A percentile compares a stretch with the other conserved stretches of the same genome.
Conservation (phyloP, 2,113 vertebrate species). For the Tachysurus vachellii region DNA sequence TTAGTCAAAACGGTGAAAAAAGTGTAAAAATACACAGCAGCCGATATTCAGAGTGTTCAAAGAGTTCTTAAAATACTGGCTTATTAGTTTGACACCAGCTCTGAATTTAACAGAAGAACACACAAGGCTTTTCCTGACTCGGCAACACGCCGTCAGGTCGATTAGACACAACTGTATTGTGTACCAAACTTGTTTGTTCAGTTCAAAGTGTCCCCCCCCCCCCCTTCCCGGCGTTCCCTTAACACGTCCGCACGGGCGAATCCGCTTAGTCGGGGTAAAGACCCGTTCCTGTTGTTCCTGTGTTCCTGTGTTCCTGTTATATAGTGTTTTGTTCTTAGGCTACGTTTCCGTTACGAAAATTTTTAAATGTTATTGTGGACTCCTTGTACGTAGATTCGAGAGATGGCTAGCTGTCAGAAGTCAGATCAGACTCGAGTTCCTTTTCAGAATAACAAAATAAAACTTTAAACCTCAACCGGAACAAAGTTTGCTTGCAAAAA, state of each 20-base stretch:
- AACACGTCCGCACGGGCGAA: neutral
- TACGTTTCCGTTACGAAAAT: no score
- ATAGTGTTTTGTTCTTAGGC: no score
- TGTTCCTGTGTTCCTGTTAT: no score
- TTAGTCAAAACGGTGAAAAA: neutral
- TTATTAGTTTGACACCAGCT: constrained; percentile 26
- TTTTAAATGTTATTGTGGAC: neutral
- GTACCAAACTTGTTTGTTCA: neutral
- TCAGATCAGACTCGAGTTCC: neutral
- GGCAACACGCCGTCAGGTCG: neutral
- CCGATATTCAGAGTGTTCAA: neutral
- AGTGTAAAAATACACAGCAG: neutral
- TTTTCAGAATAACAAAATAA: neutral
- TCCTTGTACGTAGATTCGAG: neutral
- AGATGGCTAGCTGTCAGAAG: neutral
- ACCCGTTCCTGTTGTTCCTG: no score
- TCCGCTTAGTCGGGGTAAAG: neutral
- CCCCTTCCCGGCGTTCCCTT: neutral
- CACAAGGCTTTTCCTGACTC: neutral
- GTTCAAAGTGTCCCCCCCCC: neutral
- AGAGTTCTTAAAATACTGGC: neutral
- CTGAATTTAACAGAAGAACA: neutral
- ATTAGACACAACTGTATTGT: neutral
- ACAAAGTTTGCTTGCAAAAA: neutral
- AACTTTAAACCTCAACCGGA: neutral